Percentiles rank a stretch among this genome's conserved stretches.
Conservation (phyloP, 2,113 vertebrate genomes). For the Rhinoderma darwinii region DNA sequence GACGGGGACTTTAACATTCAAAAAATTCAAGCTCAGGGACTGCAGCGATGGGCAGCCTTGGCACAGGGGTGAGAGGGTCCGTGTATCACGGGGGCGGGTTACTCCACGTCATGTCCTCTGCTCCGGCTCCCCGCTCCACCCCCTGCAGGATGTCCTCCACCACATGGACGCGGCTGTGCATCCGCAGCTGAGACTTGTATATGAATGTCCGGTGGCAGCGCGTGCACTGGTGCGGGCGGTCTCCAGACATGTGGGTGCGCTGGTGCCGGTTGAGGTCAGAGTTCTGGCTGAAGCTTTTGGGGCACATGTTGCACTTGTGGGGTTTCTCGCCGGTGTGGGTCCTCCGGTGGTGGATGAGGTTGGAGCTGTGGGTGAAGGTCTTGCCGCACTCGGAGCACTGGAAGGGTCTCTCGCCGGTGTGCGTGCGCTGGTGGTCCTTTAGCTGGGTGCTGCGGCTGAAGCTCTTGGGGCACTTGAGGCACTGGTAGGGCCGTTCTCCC, state of each 20-base stretch:
- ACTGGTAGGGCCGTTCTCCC: constrained; percentile 49
- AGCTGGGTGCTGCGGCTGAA: constrained; percentile 53
- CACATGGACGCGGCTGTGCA: constrained; percentile 49
- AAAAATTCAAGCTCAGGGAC: not conserved
- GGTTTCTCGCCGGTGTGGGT: constrained; percentile 55
- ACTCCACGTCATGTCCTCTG: not conserved
- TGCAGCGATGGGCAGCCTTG: no score
- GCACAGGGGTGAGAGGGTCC: not conserved
- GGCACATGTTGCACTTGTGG: constrained; percentile 44
- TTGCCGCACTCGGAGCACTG: constrained; percentile 51
- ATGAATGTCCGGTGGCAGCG: constrained; percentile 52
- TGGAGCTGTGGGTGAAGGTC: constrained; percentile 47
- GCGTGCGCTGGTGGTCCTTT: constrained; percentile 56
- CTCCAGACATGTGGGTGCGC: constrained; percentile 54
- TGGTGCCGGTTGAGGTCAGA: constrained; percentile 59
- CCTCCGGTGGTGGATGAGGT: constrained; percentile 55
- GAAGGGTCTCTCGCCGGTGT: constrained; percentile 50
- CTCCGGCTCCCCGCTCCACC: not conserved
- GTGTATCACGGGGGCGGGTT: not conserved
- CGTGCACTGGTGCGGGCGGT: constrained; percentile 46
- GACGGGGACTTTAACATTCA: not conserved
- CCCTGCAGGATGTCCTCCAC: constrained; percentile 53
- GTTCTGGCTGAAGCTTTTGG: constrained; percentile 56
- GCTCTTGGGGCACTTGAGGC: constrained; percentile 53
- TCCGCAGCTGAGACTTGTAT: constrained; percentile 54